Conservation (phyloP, 2,113 vertebrate species). For the Mirza zaza region DNA sequence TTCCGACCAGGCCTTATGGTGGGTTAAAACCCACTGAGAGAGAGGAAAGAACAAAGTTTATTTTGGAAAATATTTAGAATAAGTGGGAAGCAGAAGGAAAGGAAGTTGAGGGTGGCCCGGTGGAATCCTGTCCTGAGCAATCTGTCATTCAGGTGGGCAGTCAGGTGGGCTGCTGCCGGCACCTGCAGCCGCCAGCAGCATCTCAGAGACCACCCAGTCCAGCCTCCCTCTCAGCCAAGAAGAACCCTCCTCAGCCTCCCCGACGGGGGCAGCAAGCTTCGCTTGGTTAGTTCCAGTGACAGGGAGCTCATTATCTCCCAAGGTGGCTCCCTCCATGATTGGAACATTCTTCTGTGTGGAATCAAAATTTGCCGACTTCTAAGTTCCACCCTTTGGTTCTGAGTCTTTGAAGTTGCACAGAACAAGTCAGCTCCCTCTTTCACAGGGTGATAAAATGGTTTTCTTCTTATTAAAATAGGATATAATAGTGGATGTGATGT, state of each 20-base stretch:
- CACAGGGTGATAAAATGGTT: not conserved
- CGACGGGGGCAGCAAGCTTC: not conserved
- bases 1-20: no score
- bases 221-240: not conserved
- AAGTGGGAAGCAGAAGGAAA: not conserved
- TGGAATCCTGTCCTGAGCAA: not conserved
- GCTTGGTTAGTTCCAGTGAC: fast-evolving
- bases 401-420: not conserved
- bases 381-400: not conserved
- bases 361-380: not conserved
- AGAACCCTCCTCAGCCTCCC: not conserved
- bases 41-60: not conserved
- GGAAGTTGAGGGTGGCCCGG: not conserved
- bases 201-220: not conserved
- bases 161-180: not conserved
- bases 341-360: not conserved
- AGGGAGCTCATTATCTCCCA: not conserved
- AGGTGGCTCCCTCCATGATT: not conserved
- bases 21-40: not conserved
- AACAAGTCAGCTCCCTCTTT: not conserved
- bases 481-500: not conserved
- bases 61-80: not conserved
- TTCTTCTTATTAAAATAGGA: not conserved
- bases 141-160: not conserved
- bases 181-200: not conserved